phyloP scores from a whole-genome alignment of 2,888 invertebrate genomes.

The Julus scandinavius region DNA sequence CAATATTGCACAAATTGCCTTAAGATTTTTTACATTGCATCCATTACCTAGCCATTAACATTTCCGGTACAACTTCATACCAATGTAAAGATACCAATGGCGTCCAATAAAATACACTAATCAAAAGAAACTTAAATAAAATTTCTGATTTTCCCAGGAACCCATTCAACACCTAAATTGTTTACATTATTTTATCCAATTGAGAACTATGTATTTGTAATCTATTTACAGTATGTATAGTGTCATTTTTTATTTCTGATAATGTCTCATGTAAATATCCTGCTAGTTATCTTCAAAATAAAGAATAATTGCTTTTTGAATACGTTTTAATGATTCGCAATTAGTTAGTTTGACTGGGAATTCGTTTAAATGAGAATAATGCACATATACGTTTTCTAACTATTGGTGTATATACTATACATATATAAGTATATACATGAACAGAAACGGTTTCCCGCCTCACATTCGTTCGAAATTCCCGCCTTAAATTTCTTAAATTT shows the following conservation, averaged over 20 bases:
- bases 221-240: background rate
- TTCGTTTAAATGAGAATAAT: no score
- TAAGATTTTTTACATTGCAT: background rate
- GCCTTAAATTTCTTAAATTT: no score
- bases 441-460: no score
- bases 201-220: constrained; percentile 30
- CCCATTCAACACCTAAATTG: background rate
- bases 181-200: background rate
- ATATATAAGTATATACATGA: no score
- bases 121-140: no score
- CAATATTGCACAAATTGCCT: constrained; percentile 29
- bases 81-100: background rate
- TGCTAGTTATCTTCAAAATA: constrained; percentile 41
- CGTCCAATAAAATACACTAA: background rate
- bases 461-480: no score
- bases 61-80: background rate
- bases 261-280: constrained; percentile 35
- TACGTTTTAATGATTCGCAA: no score
- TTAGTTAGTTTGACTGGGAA: no score
- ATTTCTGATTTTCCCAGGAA: background rate
- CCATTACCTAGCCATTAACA: background rate
- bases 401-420: no score
- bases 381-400: no score
- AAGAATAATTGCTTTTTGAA: constrained; percentile 39
- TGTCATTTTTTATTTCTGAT: constrained; percentile 26